These are phyloP conservation scores for Diabrotica virgifera DNA, from an alignment of 1,140 invertebrate species.

Conservation along the genomic window DNA sequence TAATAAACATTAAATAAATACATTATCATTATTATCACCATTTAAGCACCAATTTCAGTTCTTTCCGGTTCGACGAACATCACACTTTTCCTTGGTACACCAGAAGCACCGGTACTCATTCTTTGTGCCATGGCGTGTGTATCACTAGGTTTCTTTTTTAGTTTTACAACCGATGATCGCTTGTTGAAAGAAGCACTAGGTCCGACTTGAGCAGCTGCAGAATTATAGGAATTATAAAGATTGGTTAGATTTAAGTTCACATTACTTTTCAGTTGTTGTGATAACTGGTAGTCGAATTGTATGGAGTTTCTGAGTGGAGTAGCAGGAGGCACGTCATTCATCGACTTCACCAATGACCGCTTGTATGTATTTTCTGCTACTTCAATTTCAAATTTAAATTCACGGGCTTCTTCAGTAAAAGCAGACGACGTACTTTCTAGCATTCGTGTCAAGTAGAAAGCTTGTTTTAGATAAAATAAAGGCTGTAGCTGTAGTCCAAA, in stretches of 20 bases:
- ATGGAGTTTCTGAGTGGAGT: constrained; percentile 28
- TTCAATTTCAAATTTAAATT: constrained; percentile 26
- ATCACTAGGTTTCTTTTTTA: neutral
- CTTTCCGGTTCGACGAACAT: neutral
- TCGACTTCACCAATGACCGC: constrained; percentile 5
- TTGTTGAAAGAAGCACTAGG: neutral
- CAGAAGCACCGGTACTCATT: neutral
- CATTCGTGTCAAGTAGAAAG: constrained; percentile 61
- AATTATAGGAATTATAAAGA: constrained; percentile 13
- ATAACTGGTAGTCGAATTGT: constrained; percentile 15
- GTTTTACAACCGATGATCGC: neutral
- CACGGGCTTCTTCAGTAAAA: constrained; percentile 41
- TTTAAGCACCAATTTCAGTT: neutral
- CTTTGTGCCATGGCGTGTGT: too few relatives aligned
- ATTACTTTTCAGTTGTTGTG: constrained; percentile 19
- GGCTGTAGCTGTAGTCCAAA: constrained; percentile 51
- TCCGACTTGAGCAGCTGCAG: neutral
- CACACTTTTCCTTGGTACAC: constrained; percentile 4
- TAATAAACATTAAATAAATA: too few relatives aligned
- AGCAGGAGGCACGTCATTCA: constrained; percentile 19
- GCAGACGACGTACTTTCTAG: constrained; percentile 57
- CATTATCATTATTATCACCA: too few relatives aligned
- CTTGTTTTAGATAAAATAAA: constrained; percentile 65
- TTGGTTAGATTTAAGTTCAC: constrained; percentile 24
- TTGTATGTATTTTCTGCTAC: constrained; percentile 21